Base-by-base conservation (phyloP, 2,888 invertebrate genomes). In the Apodemia duryi region DNA sequence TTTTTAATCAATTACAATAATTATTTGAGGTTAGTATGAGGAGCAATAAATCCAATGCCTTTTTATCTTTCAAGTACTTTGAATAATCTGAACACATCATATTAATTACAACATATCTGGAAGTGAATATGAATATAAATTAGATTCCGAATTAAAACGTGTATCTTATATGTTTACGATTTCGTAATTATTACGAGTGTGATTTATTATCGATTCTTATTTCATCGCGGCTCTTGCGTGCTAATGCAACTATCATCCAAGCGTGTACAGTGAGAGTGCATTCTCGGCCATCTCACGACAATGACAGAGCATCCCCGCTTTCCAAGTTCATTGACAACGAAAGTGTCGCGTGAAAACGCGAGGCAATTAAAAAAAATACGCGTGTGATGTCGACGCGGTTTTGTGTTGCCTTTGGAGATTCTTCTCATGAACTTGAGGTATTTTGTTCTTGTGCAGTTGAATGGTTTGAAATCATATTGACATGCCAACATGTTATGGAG, bases 241-340 rank as follows among this genome's bases (percentile, higher is more conserved):
- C 38, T 43, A 46, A 54, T 60, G 64, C 29, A n/a, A 63, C 65
- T 64, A 65, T 65, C 68, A 64, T 66, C 51, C 38, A 77, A 73
- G 78, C 80, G 83, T 77, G 32, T 57, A 73, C 79, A 84, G 89
- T 85, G 91, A 91, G 91, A 91, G 91, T 85, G 90, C 88, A 91
- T 91, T 90, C 90, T 80, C 85, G 85, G 84, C 76, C 75, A 83
- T 85, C 82, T 83, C 83, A 83, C 82, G 86, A 89, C 89, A 90
- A 88, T 87, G 87, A 87, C 84, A 81, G 86, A 82, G 80, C 86
- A 87, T 85, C 88, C 83, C 85, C 86, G 89, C 91, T 91, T 90
- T 90, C 88, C 87, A 90, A 90, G 91, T 91, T 91, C 91, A 90
- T 84, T 90, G 90, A 86, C 90, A 91, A 91, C 80, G 91, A 91